Base-by-base conservation (phyloP, 2,113 vertebrate genomes). In the Psilopogon haemacephalus region DNA sequence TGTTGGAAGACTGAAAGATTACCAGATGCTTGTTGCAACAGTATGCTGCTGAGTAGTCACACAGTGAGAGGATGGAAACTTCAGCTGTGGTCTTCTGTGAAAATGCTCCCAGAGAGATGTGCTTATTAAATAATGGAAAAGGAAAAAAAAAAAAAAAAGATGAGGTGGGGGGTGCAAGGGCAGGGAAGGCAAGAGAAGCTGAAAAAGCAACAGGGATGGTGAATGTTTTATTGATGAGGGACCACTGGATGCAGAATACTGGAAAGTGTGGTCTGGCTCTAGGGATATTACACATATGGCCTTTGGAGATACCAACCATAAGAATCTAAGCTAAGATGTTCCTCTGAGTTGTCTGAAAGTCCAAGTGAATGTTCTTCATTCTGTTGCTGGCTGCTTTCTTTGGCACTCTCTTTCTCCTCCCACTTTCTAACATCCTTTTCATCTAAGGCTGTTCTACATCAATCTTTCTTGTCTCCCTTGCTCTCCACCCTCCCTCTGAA, bases 51-150 rank as follows among this genome's bases (percentile, higher is more conserved):
- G 83, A 87, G 55, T 33, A 90, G 64, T 70, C 75, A 87, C 1
- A 1, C 81, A 64, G 91, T 89, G 79, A 77, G 17, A 80, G 48
- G 55, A 83, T 74, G 63, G 74, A 48, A 84, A 63, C 67, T 87
- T 90, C 67, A 76, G 20, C 86, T 54, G 62, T 59, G 62, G 38
- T 44, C 78, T 50, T 88, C 59, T 30, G 8, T 68, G 56, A 77
- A 95, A 96, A 93, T 56, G 85, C 32, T 95, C 68, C 93, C 59
- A 73, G 71, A 71, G 91, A 83, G 83, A 91, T 88, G 68, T 91
- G 77, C 40, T 90, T 84, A 35, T 88, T 88, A 94, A 54, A 32
- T 55, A 83, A 40, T 26, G 78, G 12, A 44, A 62, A 84, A 77
- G 46, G 86, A 80, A 40, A 62, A 77, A 46, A 80, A 83, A 40